Base-by-base conservation (phyloP, 2,113 vertebrate genomes). In the Zeus faber region DNA sequence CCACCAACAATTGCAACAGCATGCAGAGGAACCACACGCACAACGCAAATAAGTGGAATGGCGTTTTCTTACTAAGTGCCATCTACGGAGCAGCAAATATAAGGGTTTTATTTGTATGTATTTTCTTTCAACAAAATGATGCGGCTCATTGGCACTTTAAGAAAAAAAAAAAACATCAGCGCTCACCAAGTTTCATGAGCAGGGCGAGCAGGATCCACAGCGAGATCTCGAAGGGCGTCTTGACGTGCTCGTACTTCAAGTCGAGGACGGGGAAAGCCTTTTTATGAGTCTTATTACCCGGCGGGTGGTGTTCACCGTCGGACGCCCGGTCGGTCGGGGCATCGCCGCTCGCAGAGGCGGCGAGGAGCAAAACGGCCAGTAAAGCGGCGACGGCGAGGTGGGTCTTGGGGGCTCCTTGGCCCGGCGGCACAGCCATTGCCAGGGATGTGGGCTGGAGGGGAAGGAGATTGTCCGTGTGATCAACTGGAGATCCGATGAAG, bases 161-260 rank as follows among this genome's bases (percentile, higher is more conserved):
- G n/a, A n/a, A n/a, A n/a, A n/a, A n/a, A n/a, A n/a, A n/a, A n/a
- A n/a, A n/a, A n/a, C n/a, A n/a, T n/a, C n/a, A n/a, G n/a, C n/a
- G 81, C 95, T 87, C 83, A 98, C 96, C 95, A 49, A 99, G 91
- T 69, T 99, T 99, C 93, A 99, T 93, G 62, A 98, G 89, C 47
- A 94, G 94, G 20, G 95, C 96, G 65, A 99, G 84, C 0, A 99
- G 91, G 74, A 97, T 96, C 96, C 96, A 98, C 20, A 98, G 85
- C 0, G 95, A 84, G 70, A 97, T 93, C 89, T 94, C 92, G 1
- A 98, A 97, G 20, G 95, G 95, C 24, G 45, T 79, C 54, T 82
- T 85, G 48, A 99, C 89, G 20, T 87, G 74, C 0, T 18, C 4
- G 57, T 93, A 98, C 57, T 95, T 90, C 41, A 96, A 73, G 50